A percentile compares a stretch with the other conserved stretches of the same genome.
phyloP scores from a whole-genome alignment of 2,888 invertebrate genomes.

The Buathra laborator region DNA sequence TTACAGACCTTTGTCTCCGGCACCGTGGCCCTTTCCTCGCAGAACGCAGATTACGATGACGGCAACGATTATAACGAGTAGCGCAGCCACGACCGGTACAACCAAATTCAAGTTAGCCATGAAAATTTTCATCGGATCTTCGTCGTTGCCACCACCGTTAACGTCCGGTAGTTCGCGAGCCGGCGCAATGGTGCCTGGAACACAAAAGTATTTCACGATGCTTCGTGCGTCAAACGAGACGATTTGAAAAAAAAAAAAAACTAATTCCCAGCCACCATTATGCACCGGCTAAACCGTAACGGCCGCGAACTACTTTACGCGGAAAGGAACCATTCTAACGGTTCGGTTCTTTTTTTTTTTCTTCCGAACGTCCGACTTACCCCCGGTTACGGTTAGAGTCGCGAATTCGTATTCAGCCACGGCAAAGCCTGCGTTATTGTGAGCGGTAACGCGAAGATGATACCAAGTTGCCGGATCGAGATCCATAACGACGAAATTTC shows the following conservation, averaged over 20 bases:
- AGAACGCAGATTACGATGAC: slow-evolving; percentile 97
- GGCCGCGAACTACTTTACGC: slow-evolving; percentile 33
- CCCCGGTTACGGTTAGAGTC: slow-evolving; percentile 96
- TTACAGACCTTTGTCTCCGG: slow-evolving; percentile 88
- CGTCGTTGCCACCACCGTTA: slow-evolving; percentile 87
- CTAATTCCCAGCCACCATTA: slow-evolving; percentile 45
- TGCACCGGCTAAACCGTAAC: slow-evolving; percentile 67
- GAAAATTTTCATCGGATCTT: slow-evolving; percentile 94
- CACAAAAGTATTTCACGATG: slow-evolving; percentile 79
- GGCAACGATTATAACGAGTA: slow-evolving; percentile 96
- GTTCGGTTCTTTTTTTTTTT: slow-evolving; percentile 58
- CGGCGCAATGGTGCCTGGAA: slow-evolving; percentile 98
- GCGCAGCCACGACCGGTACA: slow-evolving; percentile 96
- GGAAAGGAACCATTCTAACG: slow-evolving; percentile 64
- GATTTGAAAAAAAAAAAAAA: slow-evolving; percentile 36
- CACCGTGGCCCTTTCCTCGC: slow-evolving; percentile 94
- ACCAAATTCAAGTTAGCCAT: slow-evolving; percentile 96
- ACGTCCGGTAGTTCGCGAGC: slow-evolving; percentile 93
- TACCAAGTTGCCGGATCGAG: slow-evolving; percentile 98
- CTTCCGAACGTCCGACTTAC: slow-evolving; percentile 86
- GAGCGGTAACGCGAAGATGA: slow-evolving; percentile 95
- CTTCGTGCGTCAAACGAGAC: slow-evolving; percentile 46
- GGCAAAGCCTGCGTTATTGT: slow-evolving; percentile 98
- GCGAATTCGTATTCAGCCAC: slow-evolving; percentile 98
- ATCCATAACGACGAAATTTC: slow-evolving; percentile 96